A percentile compares a stretch with the other conserved stretches of the same genome.
Conservation (phyloP, 2,888 invertebrate species). For the Rhagium mordax region DNA sequence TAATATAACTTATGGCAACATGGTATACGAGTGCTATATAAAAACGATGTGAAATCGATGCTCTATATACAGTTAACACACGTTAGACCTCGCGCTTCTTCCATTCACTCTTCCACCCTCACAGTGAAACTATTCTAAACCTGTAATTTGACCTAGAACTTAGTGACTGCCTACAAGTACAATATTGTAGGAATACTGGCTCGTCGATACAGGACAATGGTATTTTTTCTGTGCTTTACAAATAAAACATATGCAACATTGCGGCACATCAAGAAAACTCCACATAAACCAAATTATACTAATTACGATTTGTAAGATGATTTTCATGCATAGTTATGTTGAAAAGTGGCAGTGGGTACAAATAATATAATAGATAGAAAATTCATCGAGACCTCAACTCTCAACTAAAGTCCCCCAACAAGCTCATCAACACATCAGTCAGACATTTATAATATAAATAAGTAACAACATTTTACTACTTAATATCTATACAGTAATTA, state of each 20-base stretch:
- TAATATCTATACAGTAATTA: conserved; percentile 43
- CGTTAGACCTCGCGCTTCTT: conserved; percentile 36
- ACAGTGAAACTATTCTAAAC: conserved; percentile 60
- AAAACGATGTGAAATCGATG: conserved; percentile 63
- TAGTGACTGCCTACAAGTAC: conserved; percentile 67
- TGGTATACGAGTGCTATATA: conserved; percentile 64
- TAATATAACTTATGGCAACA: conserved; percentile 61
- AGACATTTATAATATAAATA: conserved; percentile 45
- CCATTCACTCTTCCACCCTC: conserved; percentile 42
- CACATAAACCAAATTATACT: conserved; percentile 45
- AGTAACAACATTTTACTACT: conserved; percentile 52
- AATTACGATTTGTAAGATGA: conserved; percentile 20
- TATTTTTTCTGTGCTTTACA: conserved; percentile 57
- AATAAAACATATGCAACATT: conserved; percentile 58
- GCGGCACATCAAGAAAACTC: conserved; percentile 51
- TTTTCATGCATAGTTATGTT: conserved; percentile 39
- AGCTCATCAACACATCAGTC: conserved; percentile 41
- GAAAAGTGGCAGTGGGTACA: conserved; percentile 56
- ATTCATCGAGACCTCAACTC: conserved; percentile 20
- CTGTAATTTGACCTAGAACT: conserved; percentile 68
- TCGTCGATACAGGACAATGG: conserved; percentile 60
- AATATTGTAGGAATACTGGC: conserved; percentile 69
- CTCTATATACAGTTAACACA: conserved; percentile 54
- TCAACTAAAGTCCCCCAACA: conserved; percentile 41
- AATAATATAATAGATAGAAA: conserved; percentile 44